Evolutionary conservation across 2,113 vertebrate genomes (phyloP).

Genomic region (Anolis sagrei): DNA sequence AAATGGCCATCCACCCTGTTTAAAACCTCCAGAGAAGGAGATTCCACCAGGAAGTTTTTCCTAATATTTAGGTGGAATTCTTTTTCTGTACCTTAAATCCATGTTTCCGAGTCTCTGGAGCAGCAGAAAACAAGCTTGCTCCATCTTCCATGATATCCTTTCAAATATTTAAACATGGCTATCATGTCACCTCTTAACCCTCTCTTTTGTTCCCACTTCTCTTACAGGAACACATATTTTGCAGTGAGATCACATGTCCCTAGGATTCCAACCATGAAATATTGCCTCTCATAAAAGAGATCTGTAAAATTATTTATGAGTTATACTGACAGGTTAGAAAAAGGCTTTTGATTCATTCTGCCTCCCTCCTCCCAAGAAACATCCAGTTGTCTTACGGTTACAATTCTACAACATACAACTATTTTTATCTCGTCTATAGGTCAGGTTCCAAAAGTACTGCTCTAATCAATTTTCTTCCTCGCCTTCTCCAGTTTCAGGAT

Average conservation of each 20-base stretch:
- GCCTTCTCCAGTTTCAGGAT: slow-evolving; percentile 21
- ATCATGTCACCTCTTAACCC: no score
- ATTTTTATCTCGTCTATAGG: background rate
- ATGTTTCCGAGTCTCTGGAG: no score
- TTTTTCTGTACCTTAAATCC: no score
- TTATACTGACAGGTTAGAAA: background rate
- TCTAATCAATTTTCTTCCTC: slow-evolving; percentile 8
- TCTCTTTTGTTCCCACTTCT: background rate
- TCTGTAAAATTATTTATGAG: slow-evolving; percentile 33
- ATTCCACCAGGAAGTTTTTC: no score
- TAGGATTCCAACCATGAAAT: background rate
- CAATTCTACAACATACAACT: slow-evolving; percentile 7
- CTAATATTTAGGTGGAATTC: no score
- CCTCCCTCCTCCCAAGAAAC: background rate
- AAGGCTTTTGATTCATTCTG: background rate
- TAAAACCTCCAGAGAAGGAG: no score
- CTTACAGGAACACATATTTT: background rate
- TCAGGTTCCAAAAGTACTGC: slow-evolving; percentile 39
- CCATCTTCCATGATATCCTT: no score
- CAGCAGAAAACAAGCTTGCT: no score
- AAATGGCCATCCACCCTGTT: no score
- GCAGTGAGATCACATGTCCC: background rate
- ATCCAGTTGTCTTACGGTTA: background rate
- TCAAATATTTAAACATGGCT: no score
- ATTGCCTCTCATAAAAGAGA: background rate